Evolutionary conservation across 2,797 vertebrate species (phyloP), one percentile per base, ranked within the genome.

Genomic region (Sciurus carolinensis): DNA sequence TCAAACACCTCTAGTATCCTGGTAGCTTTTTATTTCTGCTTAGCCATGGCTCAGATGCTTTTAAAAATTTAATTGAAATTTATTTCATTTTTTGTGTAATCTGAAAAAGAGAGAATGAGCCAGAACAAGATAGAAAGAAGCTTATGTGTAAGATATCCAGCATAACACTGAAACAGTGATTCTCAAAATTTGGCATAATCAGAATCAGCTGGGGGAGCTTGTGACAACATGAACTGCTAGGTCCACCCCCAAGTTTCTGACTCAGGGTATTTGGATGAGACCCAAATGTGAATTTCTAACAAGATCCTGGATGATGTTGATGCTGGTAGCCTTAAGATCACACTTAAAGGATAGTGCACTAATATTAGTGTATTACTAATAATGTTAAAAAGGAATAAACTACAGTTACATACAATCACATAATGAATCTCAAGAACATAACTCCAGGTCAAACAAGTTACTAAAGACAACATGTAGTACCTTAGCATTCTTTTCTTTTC

Each of bases 361-460:
- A 90, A 90, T 39, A 39, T 39, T 39, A 39, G 39, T 91, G 50
- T 71, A 82, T 57, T 67, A 33, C 22, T 67, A 59, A 75, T 84
- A 87, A 72, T 72, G 5, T 73, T 90, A 97, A 97, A 96, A 64
- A 50, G 2, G 5, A 64, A 93, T 75, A 4, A 62, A 64, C 39
- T 69, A 87, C 10, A 84, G 1, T 3, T 90, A 82, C 5, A 36
- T 14, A 42, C 15, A 66, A 33, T 66, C 26, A 33, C 5, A 20
- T 62, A 17, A 62, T 90, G 24, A 33, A 54, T 42, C 28, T 42
- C 24, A 69, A 17, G 42, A 80, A 54, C n/a, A 10, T 71, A 62
- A 95, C 64, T 90, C 44, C 28, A 90, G 77, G 14, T 87, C 6
- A n/a, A 44, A 84, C 83, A 89, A 59, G 12, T 66, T 69, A 72